Evolutionary conservation across 2,888 invertebrate genomes (phyloP).

Genomic region (Podabrus alpinus): DNA sequence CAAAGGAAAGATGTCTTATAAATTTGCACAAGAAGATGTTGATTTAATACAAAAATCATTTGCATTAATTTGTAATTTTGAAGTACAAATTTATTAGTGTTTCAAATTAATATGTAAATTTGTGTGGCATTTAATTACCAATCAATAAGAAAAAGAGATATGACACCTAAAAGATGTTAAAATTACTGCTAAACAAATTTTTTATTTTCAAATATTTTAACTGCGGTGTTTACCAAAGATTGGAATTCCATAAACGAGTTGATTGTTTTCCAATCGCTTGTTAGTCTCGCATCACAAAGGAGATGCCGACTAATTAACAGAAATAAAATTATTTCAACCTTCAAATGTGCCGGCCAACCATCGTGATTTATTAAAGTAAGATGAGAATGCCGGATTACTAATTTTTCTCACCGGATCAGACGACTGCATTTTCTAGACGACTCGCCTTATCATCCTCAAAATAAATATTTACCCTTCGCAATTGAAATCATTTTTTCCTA

Average conservation of each 20-base stretch:
- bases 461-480: background rate
- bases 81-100: conserved; percentile 23
- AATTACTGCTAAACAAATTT: conserved; percentile 15
- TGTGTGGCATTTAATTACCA: conserved; percentile 1
- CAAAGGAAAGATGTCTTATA: conserved; percentile 22
- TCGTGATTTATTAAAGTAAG: conserved; percentile 25
- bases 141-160: background rate
- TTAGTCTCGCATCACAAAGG: conserved; percentile 24
- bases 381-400: conserved; percentile 19
- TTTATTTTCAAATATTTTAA: conserved; percentile 26
- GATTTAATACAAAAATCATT: conserved; percentile 28
- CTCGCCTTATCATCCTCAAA: background rate
- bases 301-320: conserved; percentile 31
- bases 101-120: background rate
- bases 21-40: conserved; percentile 24
- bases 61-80: conserved; percentile 22
- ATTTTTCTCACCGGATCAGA: conserved; percentile 21
- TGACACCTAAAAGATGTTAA: conserved; percentile 2
- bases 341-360: conserved; percentile 28
- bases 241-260: conserved; percentile 24
- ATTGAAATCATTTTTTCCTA: background rate
- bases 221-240: conserved; percentile 25
- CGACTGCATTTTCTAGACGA: background rate
- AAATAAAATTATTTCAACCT: conserved; percentile 32
- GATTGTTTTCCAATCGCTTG: conserved; percentile 27